Base-by-base conservation (phyloP, 2,888 invertebrate species). In the Caenorhabditis drosophilae region DNA sequence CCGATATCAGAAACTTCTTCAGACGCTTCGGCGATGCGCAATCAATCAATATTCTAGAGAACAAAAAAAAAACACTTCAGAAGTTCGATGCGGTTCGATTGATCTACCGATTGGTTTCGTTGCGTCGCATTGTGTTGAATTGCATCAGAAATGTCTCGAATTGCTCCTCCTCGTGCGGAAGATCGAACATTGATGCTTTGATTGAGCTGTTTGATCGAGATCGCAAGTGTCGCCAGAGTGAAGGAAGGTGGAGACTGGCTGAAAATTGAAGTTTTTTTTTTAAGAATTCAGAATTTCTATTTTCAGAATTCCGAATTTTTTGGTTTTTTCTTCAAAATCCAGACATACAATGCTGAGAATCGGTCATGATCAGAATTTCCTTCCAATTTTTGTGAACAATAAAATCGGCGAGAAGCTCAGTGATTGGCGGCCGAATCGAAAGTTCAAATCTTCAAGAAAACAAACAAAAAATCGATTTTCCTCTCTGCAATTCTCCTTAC, bases 391-490 rank as follows among this genome's bases (percentile, higher is more conserved):
- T 96, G 85, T 91, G 90, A 71, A 90, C 88, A 81, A 97, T 92
- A 59, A 94, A 91, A 86, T 95, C 95, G 76, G 95, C 91, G 84
- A 97, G 91, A 59, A 96, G 94, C 82, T 90, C 90, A 85, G 94
- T 92, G 86, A 94, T 94, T 86, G 95, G 92, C 36, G 97, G 96
- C 68, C 93, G 89, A 90, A 97, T 90, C 85, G 92, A 73, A 25
- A 83, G 67, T 61, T 83, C 83, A 62, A 83, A 80, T 49, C 76
- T 81, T 54, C n/a, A 52, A 45, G 16, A 9, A 41, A 31, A n/a
- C n/a, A 9, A 42, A 44, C 23, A 16, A 35, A n/a, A n/a, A 15
- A 34, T 12, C 7, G 23, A 15, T 15, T n/a, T n/a, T 31, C 12
- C 7, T 9, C 31, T 31, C 6, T 40, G 18, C 2, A 25, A 45